A percentile compares a stretch with the other conserved stretches of the same genome.
Evolutionary conservation across 2,113 vertebrate species (phyloP).

Genomic region (Megatriorchis doriae): DNA sequence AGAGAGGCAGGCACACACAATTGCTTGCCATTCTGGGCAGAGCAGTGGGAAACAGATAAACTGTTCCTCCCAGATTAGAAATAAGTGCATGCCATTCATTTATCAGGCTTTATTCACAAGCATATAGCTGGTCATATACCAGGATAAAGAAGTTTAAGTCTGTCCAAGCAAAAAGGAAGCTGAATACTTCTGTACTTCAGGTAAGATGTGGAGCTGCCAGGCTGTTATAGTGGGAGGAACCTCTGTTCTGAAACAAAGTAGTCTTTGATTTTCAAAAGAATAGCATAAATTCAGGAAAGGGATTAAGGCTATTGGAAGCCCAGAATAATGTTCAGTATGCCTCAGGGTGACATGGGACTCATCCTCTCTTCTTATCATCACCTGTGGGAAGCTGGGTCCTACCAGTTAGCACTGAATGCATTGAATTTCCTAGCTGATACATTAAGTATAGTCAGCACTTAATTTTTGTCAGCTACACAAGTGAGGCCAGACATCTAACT

Average conservation of each 20-base stretch:
- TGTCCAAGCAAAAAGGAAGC: not conserved
- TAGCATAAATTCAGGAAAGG: not conserved
- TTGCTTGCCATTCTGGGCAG: not conserved
- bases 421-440: not conserved
- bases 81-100: not conserved
- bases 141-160: not conserved
- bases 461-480: not conserved
- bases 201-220: not conserved
- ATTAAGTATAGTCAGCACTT: not conserved
- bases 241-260: not conserved
- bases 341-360: not conserved
- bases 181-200: not conserved
- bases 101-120: not conserved
- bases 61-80: not conserved
- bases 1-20: not conserved
- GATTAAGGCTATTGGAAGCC: not conserved
- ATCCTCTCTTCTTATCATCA: not conserved
- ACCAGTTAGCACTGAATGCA: not conserved
- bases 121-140: not conserved
- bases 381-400: not conserved
- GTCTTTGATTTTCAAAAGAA: not conserved
- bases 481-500: not conserved
- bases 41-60: not conserved
- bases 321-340: not conserved
- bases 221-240: not conserved